Evolutionary conservation across 2,113 vertebrate species (phyloP).

Genomic region (Hiodon tergisus): DNA sequence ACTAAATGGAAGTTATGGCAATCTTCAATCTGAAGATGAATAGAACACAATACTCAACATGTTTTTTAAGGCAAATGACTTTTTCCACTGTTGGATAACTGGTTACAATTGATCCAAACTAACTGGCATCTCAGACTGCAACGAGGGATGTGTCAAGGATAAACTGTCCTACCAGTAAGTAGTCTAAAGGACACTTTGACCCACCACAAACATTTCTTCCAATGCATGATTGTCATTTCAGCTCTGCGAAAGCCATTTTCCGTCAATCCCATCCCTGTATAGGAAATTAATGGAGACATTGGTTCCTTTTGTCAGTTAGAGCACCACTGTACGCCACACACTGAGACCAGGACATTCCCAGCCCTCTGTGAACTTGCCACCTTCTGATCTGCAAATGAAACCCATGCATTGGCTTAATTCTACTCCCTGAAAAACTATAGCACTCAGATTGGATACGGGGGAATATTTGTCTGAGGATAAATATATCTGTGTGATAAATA

Average conservation of each 20-base stretch:
- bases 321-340: constrained; percentile 35
- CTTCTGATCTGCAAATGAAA: constrained; percentile 35
- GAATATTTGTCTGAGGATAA: constrained; percentile 29
- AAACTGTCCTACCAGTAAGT: not conserved
- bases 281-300: constrained; percentile 5
- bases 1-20: not conserved
- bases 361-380: constrained; percentile 48
- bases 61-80: not conserved
- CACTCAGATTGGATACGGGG: constrained; percentile 30
- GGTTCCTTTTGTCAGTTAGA: constrained; percentile 23
- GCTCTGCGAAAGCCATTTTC: not conserved
- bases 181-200: not conserved
- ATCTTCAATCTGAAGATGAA: not conserved
- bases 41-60: constrained; percentile 1
- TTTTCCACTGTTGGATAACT: not conserved
- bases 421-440: constrained; percentile 49
- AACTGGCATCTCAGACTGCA: not conserved
- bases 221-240: not conserved
- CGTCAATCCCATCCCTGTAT: not conserved
- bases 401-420: constrained; percentile 36
- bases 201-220: not conserved
- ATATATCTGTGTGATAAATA: constrained; percentile 19
- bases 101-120: not conserved
- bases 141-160: not conserved
- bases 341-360: constrained; percentile 41